These are phyloP conservation scores for Miniopterus natalensis DNA, from an alignment of 2,113 vertebrate species.

Conservation along the genomic window DNA sequence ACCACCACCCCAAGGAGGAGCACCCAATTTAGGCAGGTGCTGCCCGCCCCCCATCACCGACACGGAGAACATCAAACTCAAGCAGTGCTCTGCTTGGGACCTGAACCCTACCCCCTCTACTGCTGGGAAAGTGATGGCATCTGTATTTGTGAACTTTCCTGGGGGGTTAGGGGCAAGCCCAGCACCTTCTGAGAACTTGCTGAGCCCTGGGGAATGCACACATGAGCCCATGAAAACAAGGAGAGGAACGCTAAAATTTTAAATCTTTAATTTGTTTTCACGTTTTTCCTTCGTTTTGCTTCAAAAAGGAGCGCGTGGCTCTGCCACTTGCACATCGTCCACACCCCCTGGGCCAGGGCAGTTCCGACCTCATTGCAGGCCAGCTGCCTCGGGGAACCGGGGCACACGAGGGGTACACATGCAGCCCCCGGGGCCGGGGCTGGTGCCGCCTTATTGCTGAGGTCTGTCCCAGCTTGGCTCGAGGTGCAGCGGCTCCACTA, in stretches of 20 bases:
- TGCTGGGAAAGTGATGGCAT: rapidly evolving
- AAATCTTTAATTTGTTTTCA: slow-evolving; percentile 86
- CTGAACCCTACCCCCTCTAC: neutral
- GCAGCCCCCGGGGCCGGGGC: slow-evolving; percentile 29
- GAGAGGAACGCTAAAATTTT: slow-evolving; percentile 77
- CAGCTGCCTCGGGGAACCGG: slow-evolving; percentile 67
- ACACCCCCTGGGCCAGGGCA: neutral
- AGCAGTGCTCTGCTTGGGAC: neutral
- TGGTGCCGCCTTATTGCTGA: slow-evolving; percentile 85
- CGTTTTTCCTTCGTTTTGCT: slow-evolving; percentile 52
- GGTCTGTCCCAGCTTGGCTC: slow-evolving; percentile 67
- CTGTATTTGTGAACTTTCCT: neutral
- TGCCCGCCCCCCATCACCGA: no score
- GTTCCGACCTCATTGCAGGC: neutral
- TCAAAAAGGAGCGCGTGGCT: slow-evolving; percentile 3
- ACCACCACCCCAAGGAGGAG: no score
- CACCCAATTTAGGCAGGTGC: no score
- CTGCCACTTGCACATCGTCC: neutral
- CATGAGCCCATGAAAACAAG: neutral
- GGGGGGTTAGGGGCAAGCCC: neutral
- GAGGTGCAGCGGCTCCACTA: slow-evolving; percentile 59
- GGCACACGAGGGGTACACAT: slow-evolving; percentile 63
- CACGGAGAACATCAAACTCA: neutral
- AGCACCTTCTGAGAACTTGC: no score
- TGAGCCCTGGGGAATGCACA: rapidly evolving